Evolutionary conservation across 2,888 invertebrate species (phyloP).

Genomic region (Pachycephus smyrnensis): DNA sequence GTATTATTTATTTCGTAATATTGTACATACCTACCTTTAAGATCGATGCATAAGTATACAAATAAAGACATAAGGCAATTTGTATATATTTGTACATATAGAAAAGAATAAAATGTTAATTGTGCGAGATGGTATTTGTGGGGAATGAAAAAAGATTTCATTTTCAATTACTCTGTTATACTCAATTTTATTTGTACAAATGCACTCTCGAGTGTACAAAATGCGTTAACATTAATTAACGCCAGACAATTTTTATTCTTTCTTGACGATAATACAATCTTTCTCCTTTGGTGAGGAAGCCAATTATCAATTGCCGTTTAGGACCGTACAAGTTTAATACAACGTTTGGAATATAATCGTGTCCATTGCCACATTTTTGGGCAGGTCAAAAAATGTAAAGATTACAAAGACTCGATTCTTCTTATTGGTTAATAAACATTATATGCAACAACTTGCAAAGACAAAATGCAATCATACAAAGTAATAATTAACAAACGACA

Average conservation of each 20-base stretch:
- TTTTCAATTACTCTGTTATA: neutral
- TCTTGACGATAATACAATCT: neutral
- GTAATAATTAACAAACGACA: neutral
- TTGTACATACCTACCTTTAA: neutral
- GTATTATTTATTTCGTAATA: neutral
- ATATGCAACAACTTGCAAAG: too few species aligned
- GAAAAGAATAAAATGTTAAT: constrained; percentile 27
- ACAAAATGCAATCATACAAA: neutral
- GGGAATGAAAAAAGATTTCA: neutral
- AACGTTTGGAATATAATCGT: neutral
- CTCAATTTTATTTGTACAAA: constrained; percentile 18
- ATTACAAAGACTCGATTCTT: neutral
- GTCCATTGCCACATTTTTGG: neutral
- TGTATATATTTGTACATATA: constrained; percentile 38
- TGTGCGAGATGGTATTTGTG: neutral
- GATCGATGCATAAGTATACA: neutral
- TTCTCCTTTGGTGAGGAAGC: neutral
- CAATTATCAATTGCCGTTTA: neutral
- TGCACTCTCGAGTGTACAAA: constrained; percentile 16
- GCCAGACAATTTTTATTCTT: neutral
- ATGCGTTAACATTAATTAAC: neutral
- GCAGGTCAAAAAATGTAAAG: neutral
- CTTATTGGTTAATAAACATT: neutral
- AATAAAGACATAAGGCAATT: constrained; percentile 14
- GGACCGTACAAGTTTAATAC: neutral